Percentiles rank a stretch among this genome's conserved stretches.
Evolutionary conservation across 2,113 vertebrate genomes (phyloP).

Genomic region (Cynoglossus semilaevis): DNA sequence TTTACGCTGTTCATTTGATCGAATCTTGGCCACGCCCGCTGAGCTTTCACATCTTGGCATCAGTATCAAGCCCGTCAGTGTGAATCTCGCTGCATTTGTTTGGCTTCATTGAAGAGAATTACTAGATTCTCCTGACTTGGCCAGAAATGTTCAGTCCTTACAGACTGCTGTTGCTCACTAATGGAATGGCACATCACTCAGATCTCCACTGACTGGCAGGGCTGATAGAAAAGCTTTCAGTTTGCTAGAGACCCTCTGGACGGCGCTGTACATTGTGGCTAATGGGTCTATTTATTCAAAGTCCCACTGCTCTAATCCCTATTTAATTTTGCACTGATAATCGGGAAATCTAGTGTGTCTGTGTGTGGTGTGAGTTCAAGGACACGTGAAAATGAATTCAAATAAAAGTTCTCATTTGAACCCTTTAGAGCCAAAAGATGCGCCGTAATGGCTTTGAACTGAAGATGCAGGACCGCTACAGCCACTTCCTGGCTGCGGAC

Average conservation of each 20-base stretch:
- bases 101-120: conserved; percentile 32
- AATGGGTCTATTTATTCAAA: not conserved
- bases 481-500: conserved; percentile 94
- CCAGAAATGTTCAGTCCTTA: conserved; percentile 6
- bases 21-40: not conserved
- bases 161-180: conserved; percentile 24
- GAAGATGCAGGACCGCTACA: conserved; percentile 95
- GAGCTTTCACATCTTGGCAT: conserved; percentile 22
- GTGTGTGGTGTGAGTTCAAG: no score
- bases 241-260: conserved; percentile 28
- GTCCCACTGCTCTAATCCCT: no score
- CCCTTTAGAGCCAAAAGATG: conserved; percentile 88
- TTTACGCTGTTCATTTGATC: not conserved
- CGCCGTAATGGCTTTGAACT: conserved; percentile 92
- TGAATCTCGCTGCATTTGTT: conserved; percentile 21
- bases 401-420: no score
- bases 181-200: conserved; percentile 26
- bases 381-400: no score
- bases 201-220: not conserved
- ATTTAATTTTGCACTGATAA: no score
- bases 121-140: conserved; percentile 39
- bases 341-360: no score
- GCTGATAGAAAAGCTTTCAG: conserved; percentile 46
- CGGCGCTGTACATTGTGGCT: conserved; percentile 11
- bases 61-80: not conserved